Evolutionary conservation across 30 jellyfish, hydroid and myxozoan species (phyloP).

Genomic region (Mastigias papua): DNA sequence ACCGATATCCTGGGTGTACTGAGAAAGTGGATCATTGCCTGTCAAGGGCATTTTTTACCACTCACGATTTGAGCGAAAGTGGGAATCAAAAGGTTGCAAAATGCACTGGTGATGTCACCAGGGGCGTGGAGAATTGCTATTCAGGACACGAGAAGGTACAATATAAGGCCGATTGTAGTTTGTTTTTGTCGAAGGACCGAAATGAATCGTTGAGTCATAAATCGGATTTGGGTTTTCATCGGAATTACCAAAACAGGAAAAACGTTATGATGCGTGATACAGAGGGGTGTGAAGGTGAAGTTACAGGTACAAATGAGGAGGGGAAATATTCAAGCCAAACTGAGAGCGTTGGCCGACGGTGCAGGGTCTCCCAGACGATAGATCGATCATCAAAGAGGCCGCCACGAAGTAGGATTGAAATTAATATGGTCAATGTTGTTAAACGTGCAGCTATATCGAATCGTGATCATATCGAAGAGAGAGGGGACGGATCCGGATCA

Average conservation of each 20-base stretch:
- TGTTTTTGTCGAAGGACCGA: slow-evolving; percentile 15
- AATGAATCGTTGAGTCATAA: slow-evolving; percentile 1
- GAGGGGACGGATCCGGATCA: neutral
- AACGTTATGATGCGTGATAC: slow-evolving; percentile 41
- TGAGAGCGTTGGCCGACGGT: neutral
- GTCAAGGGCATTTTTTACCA: slow-evolving; percentile 12
- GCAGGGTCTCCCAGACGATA: neutral
- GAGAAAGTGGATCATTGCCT: slow-evolving; percentile 5
- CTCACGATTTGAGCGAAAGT: neutral
- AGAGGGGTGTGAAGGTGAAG: slow-evolving; percentile 34
- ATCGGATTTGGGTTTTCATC: slow-evolving; percentile 48
- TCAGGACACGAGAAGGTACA: neutral
- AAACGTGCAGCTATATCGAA: neutral
- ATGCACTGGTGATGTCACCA: slow-evolving; percentile 24
- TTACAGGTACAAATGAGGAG: neutral
- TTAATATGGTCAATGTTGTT: slow-evolving; percentile 10
- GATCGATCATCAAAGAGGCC: neutral
- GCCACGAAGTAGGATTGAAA: slow-evolving; percentile 13
- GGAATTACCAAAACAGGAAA: slow-evolving; percentile 36
- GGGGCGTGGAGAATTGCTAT: slow-evolving; percentile 33
- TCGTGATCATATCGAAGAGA: neutral
- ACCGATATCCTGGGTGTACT: slow-evolving; percentile 60
- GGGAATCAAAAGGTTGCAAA: neutral
- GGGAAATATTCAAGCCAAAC: neutral
- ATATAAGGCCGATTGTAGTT: neutral